phyloP scores from a whole-genome alignment of 1,140 invertebrate genomes.

The Halictus rubicundus region DNA sequence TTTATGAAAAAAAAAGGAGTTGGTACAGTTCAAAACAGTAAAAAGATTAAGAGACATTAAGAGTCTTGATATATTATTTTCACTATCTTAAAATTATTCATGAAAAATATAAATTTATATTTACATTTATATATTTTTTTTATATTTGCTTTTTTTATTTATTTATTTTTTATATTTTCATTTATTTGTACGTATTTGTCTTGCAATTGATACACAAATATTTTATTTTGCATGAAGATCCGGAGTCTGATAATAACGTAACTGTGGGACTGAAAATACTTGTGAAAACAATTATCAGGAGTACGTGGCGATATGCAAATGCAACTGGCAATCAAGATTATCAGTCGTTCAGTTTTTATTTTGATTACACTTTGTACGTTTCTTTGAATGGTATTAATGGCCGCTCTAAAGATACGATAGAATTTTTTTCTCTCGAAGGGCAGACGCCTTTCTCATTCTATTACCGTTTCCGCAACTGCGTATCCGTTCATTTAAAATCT shows the following conservation, averaged over 20 bases:
- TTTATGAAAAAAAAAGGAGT: no score
- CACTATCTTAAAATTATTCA: no score
- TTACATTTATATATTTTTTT: no score
- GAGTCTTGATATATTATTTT: no score
- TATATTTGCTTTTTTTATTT: no score
- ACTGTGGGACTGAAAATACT: not conserved
- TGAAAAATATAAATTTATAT: no score
- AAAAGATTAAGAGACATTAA: no score
- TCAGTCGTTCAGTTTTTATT: conserved; percentile 26
- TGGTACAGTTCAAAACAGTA: no score
- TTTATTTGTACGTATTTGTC: no score
- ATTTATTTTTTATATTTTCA: no score
- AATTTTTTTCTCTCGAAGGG: conserved; percentile 26
- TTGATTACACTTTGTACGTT: not conserved
- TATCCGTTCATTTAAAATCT: not conserved
- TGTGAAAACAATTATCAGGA: conserved; percentile 16
- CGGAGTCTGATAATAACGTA: not conserved
- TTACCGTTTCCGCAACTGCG: not conserved
- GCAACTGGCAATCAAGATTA: not conserved
- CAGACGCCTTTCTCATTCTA: conserved; percentile 1
- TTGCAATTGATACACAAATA: no score
- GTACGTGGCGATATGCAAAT: conserved; percentile 27
- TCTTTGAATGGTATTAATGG: not conserved
- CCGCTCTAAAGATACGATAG: not conserved
- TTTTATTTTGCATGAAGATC: not conserved